Percentiles rank a stretch among this genome's conserved stretches.
Evolutionary conservation across 2,888 invertebrate species (phyloP).

Genomic region (Amphipyra berbera): DNA sequence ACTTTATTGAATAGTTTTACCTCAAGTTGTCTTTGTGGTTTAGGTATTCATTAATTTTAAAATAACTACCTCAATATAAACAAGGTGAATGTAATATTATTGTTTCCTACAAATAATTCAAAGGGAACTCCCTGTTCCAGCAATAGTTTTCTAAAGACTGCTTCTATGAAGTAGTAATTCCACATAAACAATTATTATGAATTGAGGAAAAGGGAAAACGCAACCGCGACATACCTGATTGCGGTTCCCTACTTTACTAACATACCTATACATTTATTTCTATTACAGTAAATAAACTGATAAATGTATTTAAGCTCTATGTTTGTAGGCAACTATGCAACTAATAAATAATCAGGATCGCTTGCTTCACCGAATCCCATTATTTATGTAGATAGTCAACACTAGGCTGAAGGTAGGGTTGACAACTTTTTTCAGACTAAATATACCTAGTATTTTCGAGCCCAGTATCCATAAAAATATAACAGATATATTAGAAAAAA

Average conservation of each 20-base stretch:
- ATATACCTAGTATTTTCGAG: too few relatives aligned
- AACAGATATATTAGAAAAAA: too few relatives aligned
- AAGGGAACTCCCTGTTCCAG: conserved; percentile 30
- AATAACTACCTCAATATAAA: background rate
- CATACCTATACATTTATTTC: background rate
- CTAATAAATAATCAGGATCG: conserved; percentile 10
- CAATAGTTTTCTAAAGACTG: background rate
- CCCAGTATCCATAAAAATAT: too few relatives aligned
- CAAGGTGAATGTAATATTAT: background rate
- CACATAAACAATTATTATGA: background rate
- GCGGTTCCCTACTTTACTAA: background rate
- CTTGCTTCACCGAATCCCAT: conserved; percentile 8
- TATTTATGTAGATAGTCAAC: conserved; percentile 3
- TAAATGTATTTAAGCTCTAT: conserved; percentile 13
- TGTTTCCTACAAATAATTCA: background rate
- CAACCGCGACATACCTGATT: conserved; percentile 3
- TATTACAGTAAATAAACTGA: conserved; percentile 10
- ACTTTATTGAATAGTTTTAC: too few relatives aligned
- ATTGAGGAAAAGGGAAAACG: conserved; percentile 39
- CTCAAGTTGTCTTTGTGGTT: too few relatives aligned
- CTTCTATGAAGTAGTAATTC: conserved; percentile 7
- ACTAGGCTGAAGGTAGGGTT: too few relatives aligned
- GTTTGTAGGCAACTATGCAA: conserved; percentile 10
- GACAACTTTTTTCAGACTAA: too few relatives aligned
- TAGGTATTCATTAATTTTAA: too few relatives aligned